These are phyloP conservation scores for Tretioscincus oriximinensis DNA, from an alignment of 2,113 vertebrate species.

Conservation along the genomic window DNA sequence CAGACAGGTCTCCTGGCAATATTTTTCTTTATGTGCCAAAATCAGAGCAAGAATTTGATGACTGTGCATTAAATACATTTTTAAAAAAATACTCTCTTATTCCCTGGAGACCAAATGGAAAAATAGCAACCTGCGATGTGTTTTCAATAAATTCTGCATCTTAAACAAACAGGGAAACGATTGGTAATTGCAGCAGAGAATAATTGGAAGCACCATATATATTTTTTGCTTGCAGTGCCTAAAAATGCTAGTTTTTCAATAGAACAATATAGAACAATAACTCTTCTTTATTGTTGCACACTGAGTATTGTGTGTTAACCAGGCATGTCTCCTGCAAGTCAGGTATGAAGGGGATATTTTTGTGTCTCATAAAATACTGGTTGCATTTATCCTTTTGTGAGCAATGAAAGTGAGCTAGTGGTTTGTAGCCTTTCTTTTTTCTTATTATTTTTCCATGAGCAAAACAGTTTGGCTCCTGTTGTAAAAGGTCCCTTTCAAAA, in stretches of 20 bases:
- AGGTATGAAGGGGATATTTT: conserved; percentile 37
- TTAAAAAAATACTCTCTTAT: conserved; percentile 46
- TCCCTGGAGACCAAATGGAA: conserved; percentile 58
- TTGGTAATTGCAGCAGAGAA: conserved; percentile 36
- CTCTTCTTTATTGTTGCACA: conserved; percentile 44
- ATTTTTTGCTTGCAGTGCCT: conserved; percentile 60
- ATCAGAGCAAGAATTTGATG: conserved; percentile 2
- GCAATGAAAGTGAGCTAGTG: conserved; percentile 49
- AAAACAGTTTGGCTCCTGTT: conserved; percentile 54
- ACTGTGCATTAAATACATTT: conserved; percentile 25
- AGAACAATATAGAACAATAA: no score
- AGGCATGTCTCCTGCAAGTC: conserved; percentile 1
- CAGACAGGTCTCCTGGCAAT: conserved; percentile 38
- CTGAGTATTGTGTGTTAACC: conserved; percentile 36
- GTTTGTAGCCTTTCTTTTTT: conserved; percentile 47
- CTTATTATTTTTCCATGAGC: conserved; percentile 46
- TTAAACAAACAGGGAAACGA: conserved; percentile 37
- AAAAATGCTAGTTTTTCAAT: conserved; percentile 53
- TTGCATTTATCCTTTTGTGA: conserved; percentile 54
- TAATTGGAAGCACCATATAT: conserved; percentile 41
- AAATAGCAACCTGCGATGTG: conserved; percentile 29
- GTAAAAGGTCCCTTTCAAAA: conserved; percentile 48
- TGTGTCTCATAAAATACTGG: conserved; percentile 34
- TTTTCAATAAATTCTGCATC: conserved; percentile 52
- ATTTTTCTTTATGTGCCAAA: conserved; percentile 40